Conservation (phyloP, 2,888 invertebrate genomes). For the Drosophila mulleri region DNA sequence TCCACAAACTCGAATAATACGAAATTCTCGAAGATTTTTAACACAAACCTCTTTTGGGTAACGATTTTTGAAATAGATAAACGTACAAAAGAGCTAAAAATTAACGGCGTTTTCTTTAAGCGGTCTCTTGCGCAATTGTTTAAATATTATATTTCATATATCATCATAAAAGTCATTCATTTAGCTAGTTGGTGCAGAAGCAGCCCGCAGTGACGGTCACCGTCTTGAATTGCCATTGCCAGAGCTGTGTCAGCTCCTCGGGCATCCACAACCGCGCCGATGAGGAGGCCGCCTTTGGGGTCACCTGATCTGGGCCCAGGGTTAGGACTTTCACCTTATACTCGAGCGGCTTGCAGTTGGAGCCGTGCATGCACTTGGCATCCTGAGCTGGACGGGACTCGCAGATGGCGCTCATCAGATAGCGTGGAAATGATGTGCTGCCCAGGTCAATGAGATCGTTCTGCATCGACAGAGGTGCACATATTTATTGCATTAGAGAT, state of each 20-base stretch:
- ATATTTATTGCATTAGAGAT: neutral
- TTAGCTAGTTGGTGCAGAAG: conserved; percentile 75
- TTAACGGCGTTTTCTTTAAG: conserved; percentile 37
- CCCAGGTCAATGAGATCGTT: conserved; percentile 83
- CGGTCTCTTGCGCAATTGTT: conserved; percentile 47
- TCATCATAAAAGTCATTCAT: conserved; percentile 7
- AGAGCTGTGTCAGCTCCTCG: conserved; percentile 40
- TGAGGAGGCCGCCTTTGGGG: conserved; percentile 20
- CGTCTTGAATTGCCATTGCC: conserved; percentile 82
- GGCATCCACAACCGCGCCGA: conserved; percentile 35
- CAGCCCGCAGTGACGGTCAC: conserved; percentile 84
- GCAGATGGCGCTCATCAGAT: conserved; percentile 83
- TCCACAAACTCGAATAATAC: conserved; percentile 32
- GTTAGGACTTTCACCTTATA: conserved; percentile 84
- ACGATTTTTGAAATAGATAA: neutral
- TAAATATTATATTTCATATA: conserved; percentile 17
- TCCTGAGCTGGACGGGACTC: conserved; percentile 71
- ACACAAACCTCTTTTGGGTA: conserved; percentile 24
- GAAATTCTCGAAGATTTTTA: conserved; percentile 11
- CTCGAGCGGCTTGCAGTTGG: conserved; percentile 83
- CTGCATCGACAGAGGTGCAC: conserved; percentile 45
- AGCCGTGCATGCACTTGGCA: conserved; percentile 82
- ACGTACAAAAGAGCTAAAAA: conserved; percentile 25
- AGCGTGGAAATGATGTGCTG: conserved; percentile 82
- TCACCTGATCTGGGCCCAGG: conserved; percentile 48